A percentile compares a stretch with the other conserved stretches of the same genome.
phyloP scores from a whole-genome alignment of 2,113 vertebrate species.

The Scytalopus superciliaris region DNA sequence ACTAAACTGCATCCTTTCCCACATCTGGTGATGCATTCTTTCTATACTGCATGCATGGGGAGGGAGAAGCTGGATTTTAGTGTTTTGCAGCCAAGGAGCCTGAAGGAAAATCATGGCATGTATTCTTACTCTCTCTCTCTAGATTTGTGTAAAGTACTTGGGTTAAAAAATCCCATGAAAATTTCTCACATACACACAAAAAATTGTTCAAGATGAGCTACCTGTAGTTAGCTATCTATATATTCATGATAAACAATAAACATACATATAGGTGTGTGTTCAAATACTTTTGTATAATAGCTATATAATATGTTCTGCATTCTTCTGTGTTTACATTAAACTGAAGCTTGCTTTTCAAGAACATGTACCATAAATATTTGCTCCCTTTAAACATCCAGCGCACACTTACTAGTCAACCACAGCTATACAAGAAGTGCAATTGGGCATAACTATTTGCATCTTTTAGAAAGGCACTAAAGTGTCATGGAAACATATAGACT shows the following conservation, averaged over 20 bases:
- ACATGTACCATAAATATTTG: not conserved
- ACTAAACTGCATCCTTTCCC: not conserved
- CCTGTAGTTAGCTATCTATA: not conserved
- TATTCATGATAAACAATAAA: not conserved
- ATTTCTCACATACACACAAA: not conserved
- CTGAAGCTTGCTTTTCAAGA: not conserved
- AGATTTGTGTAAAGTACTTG: not conserved
- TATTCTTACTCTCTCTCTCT: not conserved
- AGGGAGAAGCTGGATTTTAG: not conserved
- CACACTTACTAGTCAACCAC: not conserved
- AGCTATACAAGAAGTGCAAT: not conserved
- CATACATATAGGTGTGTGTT: fast-evolving
- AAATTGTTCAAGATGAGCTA: not conserved
- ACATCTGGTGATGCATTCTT: not conserved
- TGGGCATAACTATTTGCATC: not conserved
- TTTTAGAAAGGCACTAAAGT: not conserved
- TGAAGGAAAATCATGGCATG: not conserved
- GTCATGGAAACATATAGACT: not conserved
- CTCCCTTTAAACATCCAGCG: not conserved
- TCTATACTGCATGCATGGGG: not conserved
- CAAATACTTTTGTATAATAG: not conserved
- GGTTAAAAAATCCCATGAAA: no score
- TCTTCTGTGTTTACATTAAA: not conserved
- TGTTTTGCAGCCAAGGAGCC: not conserved
- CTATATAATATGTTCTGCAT: not conserved